Conservation (phyloP, 2,797 vertebrate species). For the Buphagus erythrorhynchus region DNA sequence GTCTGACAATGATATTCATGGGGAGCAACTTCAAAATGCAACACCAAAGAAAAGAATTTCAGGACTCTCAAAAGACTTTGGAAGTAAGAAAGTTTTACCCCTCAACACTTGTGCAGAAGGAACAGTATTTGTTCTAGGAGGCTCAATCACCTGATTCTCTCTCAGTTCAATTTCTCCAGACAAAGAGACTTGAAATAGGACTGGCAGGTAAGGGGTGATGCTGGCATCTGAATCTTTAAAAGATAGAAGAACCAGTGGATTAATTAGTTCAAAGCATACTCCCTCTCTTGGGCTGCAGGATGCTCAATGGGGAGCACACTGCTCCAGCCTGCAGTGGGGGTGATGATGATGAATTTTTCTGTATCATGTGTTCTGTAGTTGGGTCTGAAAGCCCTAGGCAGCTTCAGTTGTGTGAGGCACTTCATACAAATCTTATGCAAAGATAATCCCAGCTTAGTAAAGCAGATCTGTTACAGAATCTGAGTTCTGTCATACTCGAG, state of each 20-base stretch:
- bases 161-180: background rate
- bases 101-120: background rate
- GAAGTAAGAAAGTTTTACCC: constrained; percentile 24
- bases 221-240: background rate
- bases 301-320: rapidly evolving
- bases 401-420: background rate
- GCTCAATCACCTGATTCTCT: background rate
- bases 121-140: background rate
- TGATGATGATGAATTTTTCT: background rate
- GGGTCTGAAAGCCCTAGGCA: background rate
- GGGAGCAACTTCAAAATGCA: constrained; percentile 65
- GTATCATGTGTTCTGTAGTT: rapidly evolving
- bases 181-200: background rate
- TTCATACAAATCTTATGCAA: background rate
- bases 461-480: background rate
- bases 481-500: background rate
- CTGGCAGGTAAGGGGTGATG: background rate
- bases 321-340: background rate
- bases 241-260: background rate
- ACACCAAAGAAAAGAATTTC: constrained; percentile 15
- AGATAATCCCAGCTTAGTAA: background rate
- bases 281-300: background rate
- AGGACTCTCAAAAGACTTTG: constrained; percentile 24
- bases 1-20: constrained; percentile 59
- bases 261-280: background rate